Base-by-base conservation (phyloP, 2,797 vertebrate genomes). In the Stomatorhinus walkeri region DNA sequence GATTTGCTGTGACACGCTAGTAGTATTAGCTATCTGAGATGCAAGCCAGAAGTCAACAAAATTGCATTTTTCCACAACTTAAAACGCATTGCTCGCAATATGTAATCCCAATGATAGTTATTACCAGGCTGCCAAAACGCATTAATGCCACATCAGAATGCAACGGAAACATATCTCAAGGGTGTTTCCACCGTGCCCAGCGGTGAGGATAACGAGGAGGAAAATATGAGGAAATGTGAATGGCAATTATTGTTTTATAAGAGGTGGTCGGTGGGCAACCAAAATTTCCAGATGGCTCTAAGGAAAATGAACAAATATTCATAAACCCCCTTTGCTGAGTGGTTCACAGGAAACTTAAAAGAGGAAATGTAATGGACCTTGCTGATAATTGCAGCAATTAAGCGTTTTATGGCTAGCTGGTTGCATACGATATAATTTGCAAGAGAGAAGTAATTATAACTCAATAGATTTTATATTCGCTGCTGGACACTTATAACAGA, bases 321-420 rank as follows among this genome's bases (percentile, higher is more conserved):
- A 28, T 52, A 76, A 72, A 19, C 24, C 85, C 28, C 49, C 46
- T 52, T 43, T 24, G 28, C 40, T 54, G 54, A 85, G 43, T 28
- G 56, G 22, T 7, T 3, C 10, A 54, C 61, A 54, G 84, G 46
- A 89, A 49, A 56, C 32, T 36, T 28, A 43, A 24, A 22, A 52
- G 46, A 46, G 28, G 32, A 72, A 28, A 76, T 87, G 64, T 88
- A 52, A 43, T 89, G 46, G 83, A 43, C 49, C 59, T 12, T 76
- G 83, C 59, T 52, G 48, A 76, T 87, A 89, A 89, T 87, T 89
- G 64, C 9, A 40, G 61, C 49, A 87, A 87, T 89, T 68, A 89
- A 86, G 16, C 9, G 52, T 43, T 86, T 89, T 54, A 89, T 89
- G 88, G 46, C 40, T 68, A 43, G 2, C 24, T n/a, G 16, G 56